These are phyloP conservation scores for Drosophila yakuba DNA, from an alignment of 1,140 invertebrate species.

Conservation along the genomic window DNA sequence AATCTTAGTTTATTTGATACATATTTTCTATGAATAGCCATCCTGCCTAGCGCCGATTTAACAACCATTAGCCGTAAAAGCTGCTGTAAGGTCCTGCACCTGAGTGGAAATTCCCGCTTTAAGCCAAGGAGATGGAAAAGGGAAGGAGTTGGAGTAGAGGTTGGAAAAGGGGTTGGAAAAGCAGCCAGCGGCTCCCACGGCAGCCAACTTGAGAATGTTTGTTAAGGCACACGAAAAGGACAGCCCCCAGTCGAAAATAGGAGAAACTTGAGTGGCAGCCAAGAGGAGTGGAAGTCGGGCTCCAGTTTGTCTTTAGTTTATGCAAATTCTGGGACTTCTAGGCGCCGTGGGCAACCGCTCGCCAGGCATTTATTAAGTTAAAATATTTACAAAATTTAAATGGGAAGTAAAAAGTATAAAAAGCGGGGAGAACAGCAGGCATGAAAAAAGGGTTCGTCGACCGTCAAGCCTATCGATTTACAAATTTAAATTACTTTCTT, in stretches of 20 bases:
- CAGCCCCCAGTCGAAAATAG: constrained; percentile 40
- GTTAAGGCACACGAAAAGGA: constrained; percentile 48
- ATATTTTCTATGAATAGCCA: too few species aligned
- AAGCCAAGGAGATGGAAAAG: constrained; percentile 15
- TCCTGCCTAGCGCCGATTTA: constrained; percentile 32
- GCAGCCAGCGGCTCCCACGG: constrained; percentile 41
- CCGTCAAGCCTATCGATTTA: constrained; percentile 62
- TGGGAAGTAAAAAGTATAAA: constrained; percentile 26
- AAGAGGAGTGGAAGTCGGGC: constrained; percentile 10
- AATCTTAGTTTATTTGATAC: too few species aligned
- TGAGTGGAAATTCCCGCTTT: constrained; percentile 29
- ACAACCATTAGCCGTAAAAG: constrained; percentile 49
- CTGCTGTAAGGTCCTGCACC: constrained; percentile 49
- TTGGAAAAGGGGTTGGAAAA: constrained; percentile 15
- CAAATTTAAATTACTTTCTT: constrained; percentile 72
- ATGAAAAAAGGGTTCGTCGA: constrained; percentile 10
- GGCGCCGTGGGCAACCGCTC: constrained; percentile 54
- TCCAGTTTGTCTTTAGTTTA: constrained; percentile 49
- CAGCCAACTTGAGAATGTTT: constrained; percentile 48
- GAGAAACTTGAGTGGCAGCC: constrained; percentile 36
- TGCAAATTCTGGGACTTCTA: constrained; percentile 60
- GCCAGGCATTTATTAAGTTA: constrained; percentile 71
- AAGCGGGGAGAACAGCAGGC: not conserved
- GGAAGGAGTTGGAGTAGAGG: constrained; percentile 19
- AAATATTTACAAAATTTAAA: constrained; percentile 78